Conservation (phyloP, 1,140 invertebrate species). For the Charaxes varanes region DNA sequence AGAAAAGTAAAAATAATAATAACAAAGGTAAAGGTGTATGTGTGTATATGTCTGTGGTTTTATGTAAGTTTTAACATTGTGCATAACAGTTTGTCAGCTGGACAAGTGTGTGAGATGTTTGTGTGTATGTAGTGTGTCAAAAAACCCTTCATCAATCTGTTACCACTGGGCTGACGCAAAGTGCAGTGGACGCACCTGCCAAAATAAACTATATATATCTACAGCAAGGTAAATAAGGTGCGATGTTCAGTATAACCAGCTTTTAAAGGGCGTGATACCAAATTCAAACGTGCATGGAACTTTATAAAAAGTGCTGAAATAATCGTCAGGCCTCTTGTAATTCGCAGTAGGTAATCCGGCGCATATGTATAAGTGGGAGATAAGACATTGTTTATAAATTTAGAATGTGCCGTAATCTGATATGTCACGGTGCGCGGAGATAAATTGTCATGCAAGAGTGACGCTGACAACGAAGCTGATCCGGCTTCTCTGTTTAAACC, state of each 20-base stretch:
- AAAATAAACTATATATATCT: conserved; percentile 41
- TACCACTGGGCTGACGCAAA: conserved; percentile 7
- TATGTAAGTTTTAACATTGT: no score
- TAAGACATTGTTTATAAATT: conserved; percentile 22
- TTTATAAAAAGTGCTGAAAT: not conserved
- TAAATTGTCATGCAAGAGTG: conserved; percentile 25
- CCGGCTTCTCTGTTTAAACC: conserved; percentile 23
- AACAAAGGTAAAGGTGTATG: no score
- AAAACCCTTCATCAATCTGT: conserved; percentile 17
- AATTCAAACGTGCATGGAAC: conserved; percentile 2
- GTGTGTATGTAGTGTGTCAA: no score
- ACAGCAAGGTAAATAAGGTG: no score
- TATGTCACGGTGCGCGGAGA: conserved; percentile 21
- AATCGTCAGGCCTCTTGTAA: not conserved
- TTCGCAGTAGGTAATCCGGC: not conserved
- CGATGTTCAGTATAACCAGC: no score
- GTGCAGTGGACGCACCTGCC: conserved; percentile 34
- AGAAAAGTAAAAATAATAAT: no score
- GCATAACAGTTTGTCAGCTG: no score
- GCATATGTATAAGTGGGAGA: not conserved
- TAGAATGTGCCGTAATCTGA: conserved; percentile 22
- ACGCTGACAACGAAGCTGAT: conserved; percentile 19
- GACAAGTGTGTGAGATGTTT: no score
- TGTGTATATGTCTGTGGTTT: no score
- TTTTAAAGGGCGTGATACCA: no score